These are phyloP conservation scores for Ceramica pisi DNA, from an alignment of 2,888 invertebrate genomes.

Conservation along the genomic window DNA sequence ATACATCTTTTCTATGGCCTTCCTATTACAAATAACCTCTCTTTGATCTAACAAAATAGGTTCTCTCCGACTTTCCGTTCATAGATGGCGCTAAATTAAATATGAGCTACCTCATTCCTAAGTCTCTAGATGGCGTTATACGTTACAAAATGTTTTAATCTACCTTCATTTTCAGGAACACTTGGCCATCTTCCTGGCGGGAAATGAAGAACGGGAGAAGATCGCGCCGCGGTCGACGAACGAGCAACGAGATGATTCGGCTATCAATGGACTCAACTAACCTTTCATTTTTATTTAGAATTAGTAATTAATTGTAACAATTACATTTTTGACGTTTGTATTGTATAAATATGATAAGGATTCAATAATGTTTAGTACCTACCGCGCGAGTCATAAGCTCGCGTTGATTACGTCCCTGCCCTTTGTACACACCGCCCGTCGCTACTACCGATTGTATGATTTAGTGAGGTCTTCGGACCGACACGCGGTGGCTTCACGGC, in stretches of 20 bases:
- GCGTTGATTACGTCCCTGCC: too few relatives aligned
- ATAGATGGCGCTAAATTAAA: constrained; percentile 21
- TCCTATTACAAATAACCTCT: too few relatives aligned
- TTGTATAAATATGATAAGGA: background rate
- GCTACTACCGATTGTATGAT: too few relatives aligned
- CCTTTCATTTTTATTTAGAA: constrained; percentile 3
- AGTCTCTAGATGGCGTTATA: constrained; percentile 2
- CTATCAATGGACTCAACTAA: constrained; percentile 87
- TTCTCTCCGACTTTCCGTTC: constrained; percentile 27
- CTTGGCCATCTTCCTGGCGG: constrained; percentile 92
- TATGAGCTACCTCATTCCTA: background rate
- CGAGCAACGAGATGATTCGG: constrained; percentile 84
- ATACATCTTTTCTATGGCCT: too few relatives aligned
- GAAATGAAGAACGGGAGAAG: constrained; percentile 92
- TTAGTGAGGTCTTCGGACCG: too few relatives aligned
- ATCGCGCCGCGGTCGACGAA: constrained; percentile 84
- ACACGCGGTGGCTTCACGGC: too few relatives aligned
- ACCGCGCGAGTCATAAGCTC: too few relatives aligned
- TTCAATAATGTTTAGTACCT: background rate
- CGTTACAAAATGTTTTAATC: background rate
- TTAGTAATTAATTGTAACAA: constrained; percentile 20
- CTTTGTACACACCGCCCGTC: too few relatives aligned
- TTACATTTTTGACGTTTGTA: background rate
- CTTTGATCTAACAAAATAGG: too few relatives aligned
- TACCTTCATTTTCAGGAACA: constrained; percentile 88